Conservation (phyloP, 2,797 vertebrate species). For the Somateria mollissima region DNA sequence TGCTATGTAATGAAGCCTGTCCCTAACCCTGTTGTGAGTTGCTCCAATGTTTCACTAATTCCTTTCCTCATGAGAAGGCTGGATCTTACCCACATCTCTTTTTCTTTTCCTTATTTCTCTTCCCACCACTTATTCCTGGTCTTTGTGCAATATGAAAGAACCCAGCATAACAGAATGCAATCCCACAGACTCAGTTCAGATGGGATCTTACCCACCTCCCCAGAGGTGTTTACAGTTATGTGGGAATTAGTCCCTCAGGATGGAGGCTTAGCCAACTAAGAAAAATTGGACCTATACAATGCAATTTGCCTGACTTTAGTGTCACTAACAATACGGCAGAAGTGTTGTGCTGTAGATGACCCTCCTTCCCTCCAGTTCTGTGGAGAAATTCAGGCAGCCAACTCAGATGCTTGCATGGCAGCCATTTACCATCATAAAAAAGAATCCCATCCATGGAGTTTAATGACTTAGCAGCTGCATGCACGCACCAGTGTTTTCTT, state of each 20-base stretch:
- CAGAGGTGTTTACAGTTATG: neutral
- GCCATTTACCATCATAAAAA: rapidly evolving
- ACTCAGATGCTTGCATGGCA: neutral
- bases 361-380: too few relatives aligned
- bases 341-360: neutral
- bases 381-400: neutral
- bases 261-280: neutral
- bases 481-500: neutral
- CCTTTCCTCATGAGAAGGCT: neutral
- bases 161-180: neutral
- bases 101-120: neutral
- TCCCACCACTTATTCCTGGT: neutral
- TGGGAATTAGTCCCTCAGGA: neutral
- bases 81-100: neutral
- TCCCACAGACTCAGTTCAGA: neutral
- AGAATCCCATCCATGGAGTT: neutral
- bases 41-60: neutral
- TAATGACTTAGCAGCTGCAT: neutral
- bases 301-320: neutral
- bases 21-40: neutral
- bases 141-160: neutral
- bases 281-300: neutral
- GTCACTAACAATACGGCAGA: too few relatives aligned
- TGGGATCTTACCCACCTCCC: neutral
- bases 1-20: neutral